Evolutionary conservation across 2,113 vertebrate genomes (phyloP).

Genomic region (Helogale parvula): DNA sequence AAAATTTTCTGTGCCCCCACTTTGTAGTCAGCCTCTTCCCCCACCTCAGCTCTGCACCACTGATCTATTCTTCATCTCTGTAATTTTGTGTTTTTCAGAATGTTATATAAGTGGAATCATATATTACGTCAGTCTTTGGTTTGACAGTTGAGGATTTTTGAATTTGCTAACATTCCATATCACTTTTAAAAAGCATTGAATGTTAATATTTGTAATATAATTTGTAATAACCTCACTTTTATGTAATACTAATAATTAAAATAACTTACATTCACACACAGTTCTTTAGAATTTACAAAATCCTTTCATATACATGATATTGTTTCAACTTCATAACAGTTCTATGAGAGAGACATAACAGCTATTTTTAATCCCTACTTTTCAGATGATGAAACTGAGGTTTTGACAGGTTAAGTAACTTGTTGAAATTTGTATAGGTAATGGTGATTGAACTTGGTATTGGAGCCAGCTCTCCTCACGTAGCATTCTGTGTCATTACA

Average conservation of each 20-base stretch:
- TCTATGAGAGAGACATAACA: background rate
- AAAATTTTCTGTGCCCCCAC: accelerated
- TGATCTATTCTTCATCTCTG: background rate
- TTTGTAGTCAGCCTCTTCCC: background rate
- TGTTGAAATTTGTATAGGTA: background rate
- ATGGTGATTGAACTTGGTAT: background rate
- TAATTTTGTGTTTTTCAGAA: background rate
- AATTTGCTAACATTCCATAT: background rate
- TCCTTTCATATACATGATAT: background rate
- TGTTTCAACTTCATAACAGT: background rate
- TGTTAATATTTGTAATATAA: slow-evolving; percentile 1
- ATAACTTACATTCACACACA: background rate
- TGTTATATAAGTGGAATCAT: background rate
- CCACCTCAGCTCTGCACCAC: background rate
- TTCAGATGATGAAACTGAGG: background rate
- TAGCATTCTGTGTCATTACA: background rate
- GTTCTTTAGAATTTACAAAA: slow-evolving; percentile 18
- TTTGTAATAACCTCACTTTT: background rate
- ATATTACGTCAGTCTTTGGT: background rate
- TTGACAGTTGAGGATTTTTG: background rate
- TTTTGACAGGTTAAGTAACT: background rate
- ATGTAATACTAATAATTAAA: background rate
- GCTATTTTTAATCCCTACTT: background rate
- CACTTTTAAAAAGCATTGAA: background rate
- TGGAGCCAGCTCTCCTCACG: background rate